Base-by-base conservation (phyloP, 1,140 invertebrate species). In the Drosophila novamexicana region DNA sequence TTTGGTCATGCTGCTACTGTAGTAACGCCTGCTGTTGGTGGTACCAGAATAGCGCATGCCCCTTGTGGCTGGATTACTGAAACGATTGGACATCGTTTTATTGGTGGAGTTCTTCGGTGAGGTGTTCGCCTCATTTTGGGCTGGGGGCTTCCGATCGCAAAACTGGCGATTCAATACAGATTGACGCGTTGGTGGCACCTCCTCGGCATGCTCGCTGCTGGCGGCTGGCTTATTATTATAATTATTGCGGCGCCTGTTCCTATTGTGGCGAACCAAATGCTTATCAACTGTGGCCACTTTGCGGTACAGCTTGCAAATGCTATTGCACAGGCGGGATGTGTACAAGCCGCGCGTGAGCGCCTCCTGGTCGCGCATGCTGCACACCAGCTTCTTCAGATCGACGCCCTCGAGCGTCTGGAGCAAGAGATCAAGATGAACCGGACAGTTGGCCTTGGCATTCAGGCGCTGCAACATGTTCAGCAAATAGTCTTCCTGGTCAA, bases 311-410 rank as follows among this genome's bases (percentile, higher is more conserved):
- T 18, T 0, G 16, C 81, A 84, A 1, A 84, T 49, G 0, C 57
- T 16, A 10, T 8, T 1, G 45, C 80, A 84, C 37, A 70, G 62
- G 0, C 50, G 47, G 0, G 65, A 59, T n/a, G 58, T 71, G 34
- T 58, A 56, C 37, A 84, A 62, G 0, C 32, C 16, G 0, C 40
- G 52, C 0, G 53, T 7, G 1, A 66, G 54, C 7, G 12, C 16
- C 50, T 85, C 71, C 45, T 72, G 70, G n/a, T 53, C 14, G 6
- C 71, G 18, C 0, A 84, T 12, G 40, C 66, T 56, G 40, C 84
- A 89, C n/a, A 89, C 85, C 7, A 89, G 42, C 7, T 68, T 36
- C 10, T 59, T 58, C 6, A 85, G 14, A 8, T 61, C 42, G 0
- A 74, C 16, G 8, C 7, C 5, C 4, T 40, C 12, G 6, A 89